phyloP scores from a whole-genome alignment of 2,888 invertebrate genomes.

The Drosophila ezoana region DNA sequence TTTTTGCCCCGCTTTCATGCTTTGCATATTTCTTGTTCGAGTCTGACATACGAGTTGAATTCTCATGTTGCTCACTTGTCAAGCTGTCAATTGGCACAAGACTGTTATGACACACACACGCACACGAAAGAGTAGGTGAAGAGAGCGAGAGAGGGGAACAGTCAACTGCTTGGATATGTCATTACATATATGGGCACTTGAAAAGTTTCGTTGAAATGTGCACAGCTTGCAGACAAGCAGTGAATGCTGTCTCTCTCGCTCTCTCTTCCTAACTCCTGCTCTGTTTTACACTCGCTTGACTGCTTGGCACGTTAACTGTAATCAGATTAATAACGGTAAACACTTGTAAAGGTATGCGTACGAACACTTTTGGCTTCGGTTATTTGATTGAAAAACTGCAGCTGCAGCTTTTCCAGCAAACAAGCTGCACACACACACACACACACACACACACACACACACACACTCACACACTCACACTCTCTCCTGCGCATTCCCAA shows the following conservation, averaged over 20 bases:
- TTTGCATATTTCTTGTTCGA: conserved; percentile 61
- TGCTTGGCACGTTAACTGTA: conserved; percentile 59
- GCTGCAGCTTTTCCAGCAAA: conserved; percentile 3
- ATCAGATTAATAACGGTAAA: conserved; percentile 77
- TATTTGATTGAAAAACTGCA: conserved; percentile 51
- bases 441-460: background rate
- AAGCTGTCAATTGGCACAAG: conserved; percentile 74
- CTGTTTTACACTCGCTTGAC: conserved; percentile 11
- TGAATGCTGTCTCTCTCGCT: conserved; percentile 14
- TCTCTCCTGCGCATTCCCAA: conserved; percentile 5
- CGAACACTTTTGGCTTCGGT: conserved; percentile 33
- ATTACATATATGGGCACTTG: conserved; percentile 74
- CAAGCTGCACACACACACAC: no score
- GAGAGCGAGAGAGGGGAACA: conserved; percentile 6
- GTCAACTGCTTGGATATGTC: conserved; percentile 63
- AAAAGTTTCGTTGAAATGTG: conserved; percentile 71
- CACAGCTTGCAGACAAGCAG: conserved; percentile 27
- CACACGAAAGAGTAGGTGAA: conserved; percentile 14
- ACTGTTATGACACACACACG: conserved; percentile 45
- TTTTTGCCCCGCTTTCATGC: conserved; percentile 31
- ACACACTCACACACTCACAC: background rate
- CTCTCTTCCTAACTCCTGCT: background rate
- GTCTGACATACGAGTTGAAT: conserved; percentile 71
- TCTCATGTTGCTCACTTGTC: conserved; percentile 79
- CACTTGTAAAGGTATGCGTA: conserved; percentile 50